A percentile compares a stretch with the other conserved stretches of the same genome.
phyloP scores from a whole-genome alignment of 2,113 vertebrate genomes.

The Hiodon tergisus region DNA sequence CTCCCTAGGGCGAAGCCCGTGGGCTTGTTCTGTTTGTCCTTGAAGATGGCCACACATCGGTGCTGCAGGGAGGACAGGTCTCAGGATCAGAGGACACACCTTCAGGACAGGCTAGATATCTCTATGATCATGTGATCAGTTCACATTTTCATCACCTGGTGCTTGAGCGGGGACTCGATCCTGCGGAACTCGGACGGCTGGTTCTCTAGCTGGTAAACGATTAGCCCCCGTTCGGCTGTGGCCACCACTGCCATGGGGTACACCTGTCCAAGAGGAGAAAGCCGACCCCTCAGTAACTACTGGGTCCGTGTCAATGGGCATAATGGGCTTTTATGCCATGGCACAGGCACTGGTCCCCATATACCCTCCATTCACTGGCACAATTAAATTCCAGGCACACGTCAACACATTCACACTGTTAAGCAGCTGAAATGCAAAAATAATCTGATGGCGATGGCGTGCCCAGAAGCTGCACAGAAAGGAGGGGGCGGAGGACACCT shows the following conservation, averaged over 20 bases:
- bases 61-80: slow-evolving; percentile 61
- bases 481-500: slow-evolving; percentile 38
- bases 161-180: slow-evolving; percentile 96
- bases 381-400: no score
- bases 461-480: not conserved
- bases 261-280: slow-evolving; percentile 60
- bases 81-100: not conserved
- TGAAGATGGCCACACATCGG: slow-evolving; percentile 98
- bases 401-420: no score
- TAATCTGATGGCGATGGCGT: no score
- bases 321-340: no score
- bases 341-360: no score
- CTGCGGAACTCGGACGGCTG: slow-evolving; percentile 94
- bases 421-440: no score
- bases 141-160: slow-evolving; percentile 72
- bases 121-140: not conserved
- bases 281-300: no score
- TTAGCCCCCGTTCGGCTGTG: slow-evolving; percentile 89
- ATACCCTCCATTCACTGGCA: no score
- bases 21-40: slow-evolving; percentile 98
- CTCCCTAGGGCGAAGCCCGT: slow-evolving; percentile 97
- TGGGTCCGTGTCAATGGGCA: no score
- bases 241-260: slow-evolving; percentile 97
- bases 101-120: no score
- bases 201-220: slow-evolving; percentile 95